These are phyloP conservation scores for Vidua macroura DNA, from an alignment of 2,113 vertebrate species.

Conservation along the genomic window DNA sequence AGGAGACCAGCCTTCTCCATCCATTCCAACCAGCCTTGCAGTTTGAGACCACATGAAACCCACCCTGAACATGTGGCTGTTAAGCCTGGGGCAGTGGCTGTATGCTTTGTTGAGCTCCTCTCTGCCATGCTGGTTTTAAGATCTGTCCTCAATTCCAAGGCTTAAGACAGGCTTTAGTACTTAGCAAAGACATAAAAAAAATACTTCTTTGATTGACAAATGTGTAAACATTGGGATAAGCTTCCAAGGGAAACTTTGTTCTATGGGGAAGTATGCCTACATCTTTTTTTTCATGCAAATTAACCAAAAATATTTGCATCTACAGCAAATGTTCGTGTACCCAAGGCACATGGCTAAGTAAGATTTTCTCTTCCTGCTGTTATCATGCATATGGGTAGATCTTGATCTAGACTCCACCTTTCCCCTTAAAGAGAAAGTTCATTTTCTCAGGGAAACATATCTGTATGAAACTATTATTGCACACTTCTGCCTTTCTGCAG, in stretches of 20 bases:
- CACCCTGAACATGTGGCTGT: rapidly evolving
- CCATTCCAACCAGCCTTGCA: not conserved
- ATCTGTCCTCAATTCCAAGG: not conserved
- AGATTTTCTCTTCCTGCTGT: not conserved
- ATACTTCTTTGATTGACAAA: not conserved
- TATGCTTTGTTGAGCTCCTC: not conserved
- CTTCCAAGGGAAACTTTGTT: not conserved
- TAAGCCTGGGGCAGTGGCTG: rapidly evolving
- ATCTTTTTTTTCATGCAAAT: not conserved
- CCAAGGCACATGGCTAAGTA: not conserved
- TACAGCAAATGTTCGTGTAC: not conserved
- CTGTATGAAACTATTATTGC: not conserved
- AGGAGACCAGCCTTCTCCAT: not conserved
- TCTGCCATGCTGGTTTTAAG: not conserved
- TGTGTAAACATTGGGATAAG: not conserved
- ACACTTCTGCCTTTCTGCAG: not conserved
- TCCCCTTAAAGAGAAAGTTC: not conserved
- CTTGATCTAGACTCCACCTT: not conserved
- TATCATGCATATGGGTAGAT: not conserved
- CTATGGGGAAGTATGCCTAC: not conserved
- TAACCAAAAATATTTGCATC: not conserved
- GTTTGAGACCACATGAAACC: not conserved
- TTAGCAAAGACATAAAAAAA: not conserved
- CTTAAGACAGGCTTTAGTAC: not conserved
- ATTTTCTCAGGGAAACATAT: not conserved